Percentiles rank a stretch among this genome's conserved stretches.
Conservation (phyloP, 2,797 vertebrate genomes). For the Delichon dasypus region DNA sequence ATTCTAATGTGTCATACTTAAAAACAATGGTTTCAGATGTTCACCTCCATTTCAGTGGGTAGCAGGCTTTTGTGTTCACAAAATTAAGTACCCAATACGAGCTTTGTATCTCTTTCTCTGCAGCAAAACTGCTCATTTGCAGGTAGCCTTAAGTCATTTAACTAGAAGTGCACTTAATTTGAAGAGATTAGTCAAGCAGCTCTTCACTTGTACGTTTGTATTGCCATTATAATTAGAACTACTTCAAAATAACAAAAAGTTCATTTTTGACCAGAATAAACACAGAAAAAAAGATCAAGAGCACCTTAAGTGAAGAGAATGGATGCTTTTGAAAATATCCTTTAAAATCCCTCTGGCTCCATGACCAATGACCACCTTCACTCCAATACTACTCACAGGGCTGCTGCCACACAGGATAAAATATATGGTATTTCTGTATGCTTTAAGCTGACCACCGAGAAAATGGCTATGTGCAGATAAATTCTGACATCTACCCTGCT, state of each 20-base stretch:
- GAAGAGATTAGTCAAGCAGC: constrained; percentile 61
- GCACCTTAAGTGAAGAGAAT: not conserved
- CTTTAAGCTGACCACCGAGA: not conserved
- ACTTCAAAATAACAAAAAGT: constrained; percentile 54
- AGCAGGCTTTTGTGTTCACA: not conserved
- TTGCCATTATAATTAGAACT: constrained; percentile 53
- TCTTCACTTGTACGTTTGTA: constrained; percentile 52
- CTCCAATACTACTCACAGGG: not conserved
- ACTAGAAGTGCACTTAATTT: constrained; percentile 68
- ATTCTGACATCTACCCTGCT: not conserved
- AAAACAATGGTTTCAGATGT: not conserved
- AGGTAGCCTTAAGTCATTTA: constrained; percentile 65
- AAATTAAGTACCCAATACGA: not conserved
- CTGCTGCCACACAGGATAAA: not conserved
- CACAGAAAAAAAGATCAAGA: not conserved
- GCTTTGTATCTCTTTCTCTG: not conserved
- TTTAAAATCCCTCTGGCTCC: not conserved
- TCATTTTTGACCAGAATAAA: constrained; percentile 48
- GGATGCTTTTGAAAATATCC: constrained; percentile 8
- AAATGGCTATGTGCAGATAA: not conserved
- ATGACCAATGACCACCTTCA: not conserved
- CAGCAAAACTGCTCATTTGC: constrained; percentile 19
- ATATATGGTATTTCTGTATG: not conserved
- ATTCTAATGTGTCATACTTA: not conserved
- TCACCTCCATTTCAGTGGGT: not conserved